A percentile compares a stretch with the other conserved stretches of the same genome.
Evolutionary conservation across 2,113 vertebrate genomes (phyloP).

Genomic region (Malurus alboscapulatus): DNA sequence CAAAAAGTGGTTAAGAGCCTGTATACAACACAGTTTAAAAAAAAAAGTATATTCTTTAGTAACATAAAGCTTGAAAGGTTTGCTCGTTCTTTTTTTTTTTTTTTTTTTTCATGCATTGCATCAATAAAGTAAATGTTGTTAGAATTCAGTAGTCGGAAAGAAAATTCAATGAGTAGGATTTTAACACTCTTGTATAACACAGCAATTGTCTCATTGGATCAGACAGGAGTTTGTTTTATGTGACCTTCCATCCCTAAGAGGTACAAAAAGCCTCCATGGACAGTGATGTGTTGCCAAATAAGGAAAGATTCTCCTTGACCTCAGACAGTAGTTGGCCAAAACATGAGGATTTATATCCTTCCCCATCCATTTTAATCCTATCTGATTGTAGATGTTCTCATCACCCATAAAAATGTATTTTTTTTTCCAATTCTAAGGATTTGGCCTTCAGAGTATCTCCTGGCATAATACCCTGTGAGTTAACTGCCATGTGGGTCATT

Average conservation of each 20-base stretch:
- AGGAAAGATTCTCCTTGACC: background rate
- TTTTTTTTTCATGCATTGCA: background rate
- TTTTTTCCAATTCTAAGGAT: background rate
- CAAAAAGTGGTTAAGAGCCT: background rate
- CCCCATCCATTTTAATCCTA: background rate
- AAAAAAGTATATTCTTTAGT: background rate
- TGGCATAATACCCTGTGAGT: background rate
- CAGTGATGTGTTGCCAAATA: slow-evolving; percentile 7
- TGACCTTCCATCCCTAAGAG: background rate
- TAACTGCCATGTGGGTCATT: background rate
- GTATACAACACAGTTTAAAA: background rate
- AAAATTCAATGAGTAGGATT: background rate
- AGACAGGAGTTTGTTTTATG: background rate
- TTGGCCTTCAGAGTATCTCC: background rate
- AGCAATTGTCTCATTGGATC: background rate
- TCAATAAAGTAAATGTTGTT: background rate
- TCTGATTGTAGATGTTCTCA: background rate
- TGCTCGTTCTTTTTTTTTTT: background rate
- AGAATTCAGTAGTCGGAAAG: background rate
- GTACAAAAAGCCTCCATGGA: background rate
- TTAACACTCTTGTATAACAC: background rate
- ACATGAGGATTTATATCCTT: background rate
- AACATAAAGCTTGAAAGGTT: background rate
- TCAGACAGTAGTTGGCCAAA: background rate
- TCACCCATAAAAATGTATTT: background rate